A percentile compares a stretch with the other conserved stretches of the same genome.
phyloP scores from a whole-genome alignment of 2,797 vertebrate species.

The Cephalopachus bancanus region DNA sequence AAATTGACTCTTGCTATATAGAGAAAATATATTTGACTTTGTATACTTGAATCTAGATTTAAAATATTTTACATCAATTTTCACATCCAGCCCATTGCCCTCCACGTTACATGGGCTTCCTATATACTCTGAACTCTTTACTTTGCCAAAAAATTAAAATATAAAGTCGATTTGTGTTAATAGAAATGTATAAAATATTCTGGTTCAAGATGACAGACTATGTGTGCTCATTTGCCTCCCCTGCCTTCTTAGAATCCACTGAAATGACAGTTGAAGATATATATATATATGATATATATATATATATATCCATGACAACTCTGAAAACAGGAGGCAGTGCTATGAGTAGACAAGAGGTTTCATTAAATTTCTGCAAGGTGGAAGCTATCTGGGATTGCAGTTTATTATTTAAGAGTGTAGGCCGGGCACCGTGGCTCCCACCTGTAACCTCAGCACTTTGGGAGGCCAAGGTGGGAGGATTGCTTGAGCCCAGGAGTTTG shows the following conservation, averaged over 20 bases:
- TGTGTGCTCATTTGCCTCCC: background rate
- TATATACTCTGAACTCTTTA: constrained; percentile 9
- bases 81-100: background rate
- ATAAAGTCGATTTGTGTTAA: constrained; percentile 57
- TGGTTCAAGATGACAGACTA: constrained; percentile 46
- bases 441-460: no score
- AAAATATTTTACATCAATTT: background rate
- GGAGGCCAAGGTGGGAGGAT: no score
- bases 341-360: background rate
- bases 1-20: constrained; percentile 59
- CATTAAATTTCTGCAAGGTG: background rate
- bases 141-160: background rate
- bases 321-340: constrained; percentile 40
- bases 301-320: background rate
- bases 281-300: background rate
- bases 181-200: constrained; percentile 32
- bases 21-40: constrained; percentile 21
- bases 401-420: constrained; percentile 38
- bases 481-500: no score
- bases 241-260: constrained; percentile 56
- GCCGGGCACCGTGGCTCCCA: no score
- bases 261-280: constrained; percentile 51
- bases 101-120: background rate
- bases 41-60: constrained; percentile 14
- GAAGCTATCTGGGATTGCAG: background rate